Conservation (phyloP, 2,113 vertebrate genomes). For the Accipiter cooperii region DNA sequence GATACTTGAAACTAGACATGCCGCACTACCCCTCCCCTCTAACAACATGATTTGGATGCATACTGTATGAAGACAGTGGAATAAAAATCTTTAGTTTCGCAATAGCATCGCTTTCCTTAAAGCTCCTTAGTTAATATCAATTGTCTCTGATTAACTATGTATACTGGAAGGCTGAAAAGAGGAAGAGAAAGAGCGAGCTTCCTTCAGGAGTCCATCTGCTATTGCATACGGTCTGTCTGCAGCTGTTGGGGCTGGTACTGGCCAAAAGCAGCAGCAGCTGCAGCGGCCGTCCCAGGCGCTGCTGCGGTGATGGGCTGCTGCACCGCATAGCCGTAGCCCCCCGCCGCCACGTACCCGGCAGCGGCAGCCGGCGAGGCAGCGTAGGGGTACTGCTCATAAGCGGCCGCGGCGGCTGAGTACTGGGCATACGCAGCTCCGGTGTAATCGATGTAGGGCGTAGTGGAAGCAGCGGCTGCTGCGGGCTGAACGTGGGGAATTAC, state of each 20-base stretch:
- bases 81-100: constrained; percentile 55
- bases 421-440: constrained; percentile 93
- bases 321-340: constrained; percentile 90
- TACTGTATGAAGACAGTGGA: constrained; percentile 61
- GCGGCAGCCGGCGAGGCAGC: constrained; percentile 88
- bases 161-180: constrained; percentile 64
- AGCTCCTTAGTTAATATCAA: constrained; percentile 64
- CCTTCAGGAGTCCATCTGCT: constrained; percentile 71
- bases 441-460: constrained; percentile 95
- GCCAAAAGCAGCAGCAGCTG: constrained; percentile 85
- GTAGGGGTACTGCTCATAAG: constrained; percentile 94
- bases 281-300: constrained; percentile 83
- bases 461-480: constrained; percentile 78
- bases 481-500: constrained; percentile 94
- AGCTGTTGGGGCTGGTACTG: constrained; percentile 97
- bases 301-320: constrained; percentile 88
- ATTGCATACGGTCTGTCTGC: constrained; percentile 97
- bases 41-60: constrained; percentile 47
- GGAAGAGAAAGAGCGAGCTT: constrained; percentile 46
- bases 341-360: constrained; percentile 84
- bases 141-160: constrained; percentile 62
- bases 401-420: constrained; percentile 82
- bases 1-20: constrained; percentile 53
- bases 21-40: constrained; percentile 31
- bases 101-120: constrained; percentile 66